Evolutionary conservation across 2,888 invertebrate genomes (phyloP), one percentile per base, ranked within the genome.

Genomic region (Erpobdella octoculata): DNA sequence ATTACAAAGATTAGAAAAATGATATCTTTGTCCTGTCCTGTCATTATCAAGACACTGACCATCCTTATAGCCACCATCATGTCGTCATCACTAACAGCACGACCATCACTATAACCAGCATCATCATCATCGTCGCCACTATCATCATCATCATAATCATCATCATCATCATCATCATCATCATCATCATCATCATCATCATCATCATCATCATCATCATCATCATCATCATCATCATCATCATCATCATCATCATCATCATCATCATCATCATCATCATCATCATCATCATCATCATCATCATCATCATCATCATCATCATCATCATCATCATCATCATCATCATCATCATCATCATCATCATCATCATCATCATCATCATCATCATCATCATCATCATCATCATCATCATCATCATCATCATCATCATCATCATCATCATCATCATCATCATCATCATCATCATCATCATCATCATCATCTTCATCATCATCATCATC

Each of bases 391-490:
- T 36, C 70, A 70, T 21, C 70, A n/a, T 36, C 70, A 12, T 61
- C 70, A 28, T 37, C 38, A 61, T 36, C 65, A 1, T 65, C 65
- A 18, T 65, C 38, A 18, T 65, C 65, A 65, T 65, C 65, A 5
- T 37, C 37, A 38, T 31, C 65, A 65, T 28, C 62, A 53, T 33
- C 33, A 28, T 64, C 35, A 5, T 64, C 33, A 28, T 64, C 64
- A 28, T 33, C 35, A 21, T 62, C 62, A 21, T 62, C 62, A 58
- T 25, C 59, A 21, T 12, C 61, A 65, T 65, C 65, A 65, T 65
- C 65, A 65, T 65, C 65, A 65, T 37, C 65, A 65, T 65, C 65
- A n/a, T 35, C 65, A 37, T 65, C 65, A 65, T 37, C 65, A 65
- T 37, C 65, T 36, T 37, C 65, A 65, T 65, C 38, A 21, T 65